Percentiles rank a stretch among this genome's conserved stretches.
Conservation (phyloP, 2,888 invertebrate genomes). For the Lepetodrilus schrolli region DNA sequence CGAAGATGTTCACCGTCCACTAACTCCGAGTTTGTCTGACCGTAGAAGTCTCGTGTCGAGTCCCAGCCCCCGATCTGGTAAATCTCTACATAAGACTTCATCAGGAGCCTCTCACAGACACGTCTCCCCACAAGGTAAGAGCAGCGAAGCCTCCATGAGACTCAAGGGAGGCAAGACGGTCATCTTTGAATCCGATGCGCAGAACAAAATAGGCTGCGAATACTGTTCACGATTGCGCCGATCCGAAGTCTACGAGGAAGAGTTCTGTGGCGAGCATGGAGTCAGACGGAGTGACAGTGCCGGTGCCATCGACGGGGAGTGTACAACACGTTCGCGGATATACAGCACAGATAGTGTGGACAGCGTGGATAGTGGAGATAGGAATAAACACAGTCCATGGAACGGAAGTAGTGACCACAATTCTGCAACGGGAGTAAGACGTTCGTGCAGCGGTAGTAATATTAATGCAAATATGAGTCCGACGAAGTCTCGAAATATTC, state of each 20-base stretch:
- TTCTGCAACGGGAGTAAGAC: not conserved
- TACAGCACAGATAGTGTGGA: too few species aligned
- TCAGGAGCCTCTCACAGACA: not conserved
- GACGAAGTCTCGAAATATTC: not conserved
- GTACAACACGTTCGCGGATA: not conserved
- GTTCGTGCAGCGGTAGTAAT: not conserved
- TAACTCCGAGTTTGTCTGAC: not conserved
- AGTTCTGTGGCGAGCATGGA: not conserved
- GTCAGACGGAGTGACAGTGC: not conserved
- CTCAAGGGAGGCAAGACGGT: conserved; percentile 1
- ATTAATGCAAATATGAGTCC: not conserved
- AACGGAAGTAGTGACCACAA: not conserved
- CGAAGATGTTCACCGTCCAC: not conserved
- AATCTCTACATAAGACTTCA: not conserved
- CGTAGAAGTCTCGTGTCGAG: not conserved
- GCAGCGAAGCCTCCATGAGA: conserved; percentile 9
- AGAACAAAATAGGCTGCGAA: conserved; percentile 8
- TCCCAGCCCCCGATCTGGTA: not conserved
- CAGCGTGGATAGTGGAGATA: not conserved
- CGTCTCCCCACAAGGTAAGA: not conserved
- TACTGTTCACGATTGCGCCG: conserved; percentile 6
- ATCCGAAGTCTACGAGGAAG: not conserved
- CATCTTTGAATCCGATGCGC: not conserved
- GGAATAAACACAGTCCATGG: not conserved
- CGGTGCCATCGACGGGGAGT: not conserved